Base-by-base conservation (phyloP, 2,797 vertebrate species). In the Hapalemur alaotrensis region DNA sequence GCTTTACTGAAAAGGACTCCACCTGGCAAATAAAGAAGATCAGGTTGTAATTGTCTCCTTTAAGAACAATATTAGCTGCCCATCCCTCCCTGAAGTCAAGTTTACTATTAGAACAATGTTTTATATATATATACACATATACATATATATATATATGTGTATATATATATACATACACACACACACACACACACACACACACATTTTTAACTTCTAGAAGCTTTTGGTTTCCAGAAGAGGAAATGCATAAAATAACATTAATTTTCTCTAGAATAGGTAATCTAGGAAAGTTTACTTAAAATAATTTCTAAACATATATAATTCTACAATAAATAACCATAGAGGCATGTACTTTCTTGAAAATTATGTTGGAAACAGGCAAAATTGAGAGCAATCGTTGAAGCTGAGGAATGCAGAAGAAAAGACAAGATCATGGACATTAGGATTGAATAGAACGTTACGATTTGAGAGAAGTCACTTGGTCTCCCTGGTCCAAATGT, bases 241-340 rank as follows among this genome's bases (percentile, higher is more conserved):
- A 75, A 92, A 65, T 35, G 69, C n/a, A 46, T 67, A 76, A 78
- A 67, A 54, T 7, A 38, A 32, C 4, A n/a, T 75, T 35, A 32
- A 35, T 67, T 92, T 95, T 90, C 17, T 85, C 83, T 91, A 57
- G 18, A 25, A 86, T 72, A 65, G 85, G 28, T 61, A 61, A 41
- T 65, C 4, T 75, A 38, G 35, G 2, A 63, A 89, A 57, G 18
- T 91, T 72, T 65, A 41, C 73, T 50, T 72, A 73, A 75, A 28
- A 57, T 12, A 32, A n/a, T 50, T 43, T 94, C 46, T 91, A 72
- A 88, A 59, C 1, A 70, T 25, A 65, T 32, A 17, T n/a, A 94
- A 81, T 78, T 95, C 32, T 81, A 84, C 93, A 90, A 20, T 94
- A 91, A 69, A 15, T 80, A 69, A 41, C 18, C 18, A 61, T n/a